phyloP scores from a whole-genome alignment of 2,113 vertebrate species.

The Ibidorhyncha struthersii region DNA sequence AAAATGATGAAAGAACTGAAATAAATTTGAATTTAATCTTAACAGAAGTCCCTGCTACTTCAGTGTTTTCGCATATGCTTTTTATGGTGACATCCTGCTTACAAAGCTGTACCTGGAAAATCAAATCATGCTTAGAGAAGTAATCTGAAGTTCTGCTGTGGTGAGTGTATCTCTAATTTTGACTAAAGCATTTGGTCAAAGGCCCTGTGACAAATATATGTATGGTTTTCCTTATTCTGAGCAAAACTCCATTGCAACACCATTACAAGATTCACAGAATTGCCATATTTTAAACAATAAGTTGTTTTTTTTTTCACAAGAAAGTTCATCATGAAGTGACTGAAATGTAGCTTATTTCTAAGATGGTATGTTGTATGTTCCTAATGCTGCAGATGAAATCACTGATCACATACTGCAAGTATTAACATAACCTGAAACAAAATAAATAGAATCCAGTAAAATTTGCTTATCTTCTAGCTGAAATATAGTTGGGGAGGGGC shows the following conservation, averaged over 20 bases:
- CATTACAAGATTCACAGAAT: not conserved
- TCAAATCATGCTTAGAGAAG: not conserved
- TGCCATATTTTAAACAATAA: not conserved
- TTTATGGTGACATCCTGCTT: not conserved
- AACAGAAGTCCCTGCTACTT: not conserved
- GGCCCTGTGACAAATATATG: not conserved
- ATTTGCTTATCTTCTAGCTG: not conserved
- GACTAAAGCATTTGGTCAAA: not conserved
- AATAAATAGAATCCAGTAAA: not conserved
- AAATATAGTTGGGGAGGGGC: not conserved
- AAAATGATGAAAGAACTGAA: not conserved
- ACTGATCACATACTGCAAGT: not conserved
- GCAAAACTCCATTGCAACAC: not conserved
- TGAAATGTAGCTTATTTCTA: not conserved
- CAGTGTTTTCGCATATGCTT: not conserved
- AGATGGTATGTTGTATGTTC: not conserved
- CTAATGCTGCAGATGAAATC: not conserved
- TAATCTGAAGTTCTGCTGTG: not conserved
- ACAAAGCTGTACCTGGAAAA: not conserved
- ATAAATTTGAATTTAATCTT: not conserved
- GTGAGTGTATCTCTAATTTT: not conserved
- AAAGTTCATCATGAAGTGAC: not conserved
- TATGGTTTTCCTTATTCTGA: not conserved
- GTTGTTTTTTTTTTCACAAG: not conserved
- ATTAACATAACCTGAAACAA: not conserved